phyloP scores from a whole-genome alignment of 2,797 vertebrate genomes.

The Sebastes oblongus region DNA sequence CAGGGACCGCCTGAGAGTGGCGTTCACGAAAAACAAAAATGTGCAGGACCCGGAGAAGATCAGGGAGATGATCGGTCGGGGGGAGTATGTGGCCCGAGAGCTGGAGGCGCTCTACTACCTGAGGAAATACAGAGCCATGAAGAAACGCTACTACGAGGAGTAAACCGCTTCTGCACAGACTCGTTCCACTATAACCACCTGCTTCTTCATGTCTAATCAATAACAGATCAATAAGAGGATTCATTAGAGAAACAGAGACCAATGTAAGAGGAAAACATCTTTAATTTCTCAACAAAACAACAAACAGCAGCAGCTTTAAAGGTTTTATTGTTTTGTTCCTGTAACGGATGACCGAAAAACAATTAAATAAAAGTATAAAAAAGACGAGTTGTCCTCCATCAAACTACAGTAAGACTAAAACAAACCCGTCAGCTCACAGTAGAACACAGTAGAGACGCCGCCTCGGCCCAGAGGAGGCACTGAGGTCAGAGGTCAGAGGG shows the following conservation, averaged over 20 bases:
- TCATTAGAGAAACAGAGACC: background rate
- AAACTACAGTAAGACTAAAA: background rate
- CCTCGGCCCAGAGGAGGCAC: background rate
- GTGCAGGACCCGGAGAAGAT: constrained; percentile 87
- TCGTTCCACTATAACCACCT: background rate
- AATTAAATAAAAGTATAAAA: constrained; percentile 21
- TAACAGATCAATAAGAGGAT: background rate
- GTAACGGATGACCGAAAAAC: background rate
- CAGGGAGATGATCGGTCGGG: constrained; percentile 82
- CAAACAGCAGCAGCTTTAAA: background rate
- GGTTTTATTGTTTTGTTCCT: background rate
- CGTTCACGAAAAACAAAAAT: constrained; percentile 85
- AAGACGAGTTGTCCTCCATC: background rate
- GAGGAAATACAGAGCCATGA: constrained; percentile 91
- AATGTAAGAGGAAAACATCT: background rate
- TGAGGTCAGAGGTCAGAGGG: constrained; percentile 20
- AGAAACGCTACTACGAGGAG: constrained; percentile 86
- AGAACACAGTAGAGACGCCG: background rate
- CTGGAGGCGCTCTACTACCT: constrained; percentile 91
- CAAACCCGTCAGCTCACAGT: background rate
- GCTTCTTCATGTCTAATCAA: background rate
- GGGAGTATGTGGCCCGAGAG: constrained; percentile 86
- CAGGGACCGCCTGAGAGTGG: constrained; percentile 84
- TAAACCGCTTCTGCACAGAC: background rate
- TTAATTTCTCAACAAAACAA: background rate